A percentile compares a stretch with the other conserved stretches of the same genome.
phyloP scores from a whole-genome alignment of 2,797 vertebrate species.

The Sebastes jordani region DNA sequence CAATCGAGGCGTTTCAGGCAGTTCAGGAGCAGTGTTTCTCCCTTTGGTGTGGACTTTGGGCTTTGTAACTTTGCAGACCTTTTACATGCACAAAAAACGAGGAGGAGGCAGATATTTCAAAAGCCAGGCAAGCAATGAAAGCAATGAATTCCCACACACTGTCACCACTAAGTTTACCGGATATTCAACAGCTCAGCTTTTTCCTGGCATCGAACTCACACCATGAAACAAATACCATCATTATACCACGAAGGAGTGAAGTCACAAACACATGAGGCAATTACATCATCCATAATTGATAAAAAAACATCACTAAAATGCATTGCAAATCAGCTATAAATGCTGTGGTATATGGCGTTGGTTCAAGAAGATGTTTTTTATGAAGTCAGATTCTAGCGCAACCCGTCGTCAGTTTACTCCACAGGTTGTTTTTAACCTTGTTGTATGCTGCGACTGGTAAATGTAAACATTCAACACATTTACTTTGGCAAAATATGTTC shows the following conservation, averaged over 20 bases:
- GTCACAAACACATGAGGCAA: background rate
- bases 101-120: background rate
- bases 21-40: too few relatives aligned
- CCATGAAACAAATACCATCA: conserved; percentile 1
- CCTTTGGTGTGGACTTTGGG: too few relatives aligned
- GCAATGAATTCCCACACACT: background rate
- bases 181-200: background rate
- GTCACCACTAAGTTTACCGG: background rate
- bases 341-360: background rate
- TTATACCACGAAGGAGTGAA: background rate
- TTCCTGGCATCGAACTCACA: background rate
- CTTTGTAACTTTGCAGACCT: too few relatives aligned
- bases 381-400: background rate
- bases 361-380: background rate
- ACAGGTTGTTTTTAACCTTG: background rate
- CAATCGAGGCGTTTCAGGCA: too few relatives aligned
- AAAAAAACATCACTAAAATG: background rate
- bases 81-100: too few relatives aligned
- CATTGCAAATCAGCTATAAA: background rate
- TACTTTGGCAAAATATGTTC: background rate
- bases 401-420: background rate
- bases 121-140: background rate
- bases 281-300: background rate
- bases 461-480: background rate
- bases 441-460: background rate